A percentile compares a stretch with the other conserved stretches of the same genome.
phyloP scores from a whole-genome alignment of 2,888 invertebrate species.

The Orchestes rusci region DNA sequence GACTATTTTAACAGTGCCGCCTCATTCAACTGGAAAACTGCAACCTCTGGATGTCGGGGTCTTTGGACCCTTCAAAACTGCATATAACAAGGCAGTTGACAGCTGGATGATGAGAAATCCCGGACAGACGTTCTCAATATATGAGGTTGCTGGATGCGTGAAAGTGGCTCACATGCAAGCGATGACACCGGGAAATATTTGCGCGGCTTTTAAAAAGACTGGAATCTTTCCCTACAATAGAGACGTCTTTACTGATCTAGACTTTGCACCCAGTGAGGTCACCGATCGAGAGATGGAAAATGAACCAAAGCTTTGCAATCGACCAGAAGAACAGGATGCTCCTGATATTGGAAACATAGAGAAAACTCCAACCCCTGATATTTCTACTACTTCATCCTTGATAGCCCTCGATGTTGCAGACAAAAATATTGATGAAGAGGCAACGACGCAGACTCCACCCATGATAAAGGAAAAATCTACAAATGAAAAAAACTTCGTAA shows the following conservation, averaged over 20 bases:
- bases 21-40: too few relatives aligned
- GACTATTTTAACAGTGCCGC: constrained; percentile 36
- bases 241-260: constrained; percentile 7
- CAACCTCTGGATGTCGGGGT: constrained; percentile 12
- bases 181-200: constrained; percentile 21
- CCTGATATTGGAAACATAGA: too few relatives aligned
- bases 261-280: constrained; percentile 1
- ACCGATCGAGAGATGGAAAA: background rate
- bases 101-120: constrained; percentile 32
- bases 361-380: too few relatives aligned
- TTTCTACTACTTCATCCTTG: too few relatives aligned
- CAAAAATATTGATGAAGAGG: too few relatives aligned
- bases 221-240: constrained; percentile 12
- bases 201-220: constrained; percentile 6
- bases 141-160: constrained; percentile 23
- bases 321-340: too few relatives aligned
- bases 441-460: too few relatives aligned
- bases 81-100: constrained; percentile 26
- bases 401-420: too few relatives aligned
- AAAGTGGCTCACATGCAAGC: constrained; percentile 24
- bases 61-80: constrained; percentile 17
- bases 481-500: too few relatives aligned
- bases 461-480: too few relatives aligned
- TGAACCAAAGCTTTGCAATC: too few relatives aligned
- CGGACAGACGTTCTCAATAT: constrained; percentile 22